phyloP scores from a whole-genome alignment of 2,113 vertebrate species.

The Illadopsis cleaveri region DNA sequence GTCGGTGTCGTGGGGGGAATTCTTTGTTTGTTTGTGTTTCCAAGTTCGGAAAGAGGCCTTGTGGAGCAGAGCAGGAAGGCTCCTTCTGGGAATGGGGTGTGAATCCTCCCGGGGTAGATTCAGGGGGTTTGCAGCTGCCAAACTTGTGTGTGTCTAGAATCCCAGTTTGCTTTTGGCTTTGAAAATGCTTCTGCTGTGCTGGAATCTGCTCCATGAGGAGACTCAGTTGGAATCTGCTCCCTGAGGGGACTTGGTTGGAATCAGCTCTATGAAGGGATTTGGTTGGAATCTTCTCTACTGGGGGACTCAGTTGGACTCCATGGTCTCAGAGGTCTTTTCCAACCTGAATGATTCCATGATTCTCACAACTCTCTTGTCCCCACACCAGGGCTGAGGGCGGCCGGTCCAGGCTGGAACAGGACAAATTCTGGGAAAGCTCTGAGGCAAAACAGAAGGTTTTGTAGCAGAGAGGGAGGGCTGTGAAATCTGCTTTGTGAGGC shows the following conservation, averaged over 20 bases:
- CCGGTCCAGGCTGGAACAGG: not conserved
- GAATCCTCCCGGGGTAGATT: not conserved
- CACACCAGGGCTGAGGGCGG: rapidly evolving
- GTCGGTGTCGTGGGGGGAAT: rapidly evolving
- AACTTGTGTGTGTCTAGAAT: rapidly evolving
- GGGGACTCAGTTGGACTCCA: not conserved
- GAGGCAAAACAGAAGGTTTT: not conserved
- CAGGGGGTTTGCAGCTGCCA: not conserved
- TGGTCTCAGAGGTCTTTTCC: not conserved
- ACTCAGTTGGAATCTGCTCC: not conserved
- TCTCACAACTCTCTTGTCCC: not conserved
- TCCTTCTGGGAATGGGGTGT: not conserved
- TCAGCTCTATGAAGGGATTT: not conserved
- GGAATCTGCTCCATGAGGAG: not conserved
- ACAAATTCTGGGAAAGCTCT: not conserved
- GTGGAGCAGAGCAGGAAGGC: not conserved
- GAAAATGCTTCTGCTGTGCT: not conserved
- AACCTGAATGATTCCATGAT: not conserved
- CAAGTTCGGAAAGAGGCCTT: not conserved
- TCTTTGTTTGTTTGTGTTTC: not conserved
- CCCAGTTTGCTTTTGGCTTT: not conserved
- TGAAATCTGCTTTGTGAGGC: not conserved
- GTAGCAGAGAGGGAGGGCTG: not conserved
- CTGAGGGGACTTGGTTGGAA: rapidly evolving
- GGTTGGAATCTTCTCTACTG: not conserved